Base-by-base conservation (phyloP, 2,113 vertebrate species). In the Hemiprocne comata region DNA sequence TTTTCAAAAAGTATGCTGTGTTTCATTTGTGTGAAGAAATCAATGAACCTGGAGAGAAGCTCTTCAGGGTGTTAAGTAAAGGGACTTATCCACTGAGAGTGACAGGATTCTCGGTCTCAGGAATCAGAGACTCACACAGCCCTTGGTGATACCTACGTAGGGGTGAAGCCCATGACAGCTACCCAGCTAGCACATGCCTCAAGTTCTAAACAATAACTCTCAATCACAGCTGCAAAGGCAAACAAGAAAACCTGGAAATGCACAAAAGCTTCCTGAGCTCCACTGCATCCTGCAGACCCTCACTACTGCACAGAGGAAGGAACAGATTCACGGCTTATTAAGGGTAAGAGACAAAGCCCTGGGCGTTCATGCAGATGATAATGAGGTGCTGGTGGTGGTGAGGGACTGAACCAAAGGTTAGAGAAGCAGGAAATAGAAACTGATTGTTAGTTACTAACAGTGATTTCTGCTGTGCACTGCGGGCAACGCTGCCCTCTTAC, bases 401-500 rank as follows among this genome's bases (percentile, higher is more conserved):
- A 92, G 84, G 90, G 82, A 80, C 94, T 92, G 90, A 83, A 79
- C 81, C 97, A 97, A 71, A 98, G 84, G 95, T 97, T 98, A 97
- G 91, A 97, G 87, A 97, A 97, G 97, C 95, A 98, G 92, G 96
- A 94, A 98, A 98, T 97, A 98, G 97, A 99, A 99, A 98, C 96
- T 98, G 98, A 98, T 98, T 98, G 99, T 99, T 99, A 99, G 99
- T 99, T 99, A 99, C 99, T 99, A 99, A 99, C 99, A 98, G 99
- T 99, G 99, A 99, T 99, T 98, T 99, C 99, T 92, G 99, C 99
- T 98, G 99, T 99, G 99, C 99, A 99, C 99, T 99, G 99, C 96
- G 99, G 99, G 98, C 99, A 99, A 98, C 99, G 99, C 98, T 99
- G 99, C 98, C 99, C 99, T 98, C 99, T 99, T 99, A 99, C 99